Evolutionary conservation across 2,888 invertebrate species (phyloP).

Genomic region (Serripes groenlandicus): DNA sequence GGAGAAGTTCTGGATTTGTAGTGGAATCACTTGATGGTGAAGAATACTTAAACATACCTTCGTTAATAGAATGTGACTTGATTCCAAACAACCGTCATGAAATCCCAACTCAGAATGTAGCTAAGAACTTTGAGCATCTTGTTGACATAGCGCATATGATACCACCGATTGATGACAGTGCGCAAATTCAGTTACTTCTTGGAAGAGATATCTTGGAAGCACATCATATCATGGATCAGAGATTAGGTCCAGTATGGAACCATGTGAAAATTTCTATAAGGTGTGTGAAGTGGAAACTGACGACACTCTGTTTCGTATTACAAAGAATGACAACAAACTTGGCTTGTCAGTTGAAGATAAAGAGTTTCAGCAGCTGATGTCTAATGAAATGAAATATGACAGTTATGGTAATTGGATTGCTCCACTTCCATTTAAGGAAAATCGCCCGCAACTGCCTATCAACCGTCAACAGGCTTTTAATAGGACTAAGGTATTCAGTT

Average conservation of each 20-base stretch:
- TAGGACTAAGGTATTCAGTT: neutral
- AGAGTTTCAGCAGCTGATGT: slow-evolving; percentile 35
- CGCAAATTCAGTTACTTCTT: slow-evolving; percentile 20
- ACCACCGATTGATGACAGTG: neutral
- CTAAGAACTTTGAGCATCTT: slow-evolving; percentile 1
- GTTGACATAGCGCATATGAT: neutral
- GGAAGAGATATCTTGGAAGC: slow-evolving; percentile 18
- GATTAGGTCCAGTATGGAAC: slow-evolving; percentile 18
- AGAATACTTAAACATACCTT: slow-evolving; percentile 16
- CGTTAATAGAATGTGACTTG: slow-evolving; percentile 37
- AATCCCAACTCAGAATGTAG: slow-evolving; percentile 32
- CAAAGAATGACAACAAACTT: slow-evolving; percentile 34
- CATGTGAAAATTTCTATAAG: slow-evolving; percentile 25
- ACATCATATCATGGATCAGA: slow-evolving; percentile 31
- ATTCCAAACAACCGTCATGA: slow-evolving; percentile 37
- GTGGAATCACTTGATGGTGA: slow-evolving; percentile 30
- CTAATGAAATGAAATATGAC: slow-evolving; percentile 28
- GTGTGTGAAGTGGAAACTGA: too few relatives aligned
- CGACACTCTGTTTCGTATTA: slow-evolving; percentile 17
- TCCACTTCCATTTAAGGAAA: slow-evolving; percentile 41
- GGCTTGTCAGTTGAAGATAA: slow-evolving; percentile 45
- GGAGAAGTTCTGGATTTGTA: slow-evolving; percentile 32
- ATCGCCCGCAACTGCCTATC: slow-evolving; percentile 30
- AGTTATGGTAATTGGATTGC: slow-evolving; percentile 33
- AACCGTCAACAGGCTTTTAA: slow-evolving; percentile 33